These are phyloP conservation scores for Nymphalis c-album DNA, from an alignment of 2,888 invertebrate species.

Conservation along the genomic window DNA sequence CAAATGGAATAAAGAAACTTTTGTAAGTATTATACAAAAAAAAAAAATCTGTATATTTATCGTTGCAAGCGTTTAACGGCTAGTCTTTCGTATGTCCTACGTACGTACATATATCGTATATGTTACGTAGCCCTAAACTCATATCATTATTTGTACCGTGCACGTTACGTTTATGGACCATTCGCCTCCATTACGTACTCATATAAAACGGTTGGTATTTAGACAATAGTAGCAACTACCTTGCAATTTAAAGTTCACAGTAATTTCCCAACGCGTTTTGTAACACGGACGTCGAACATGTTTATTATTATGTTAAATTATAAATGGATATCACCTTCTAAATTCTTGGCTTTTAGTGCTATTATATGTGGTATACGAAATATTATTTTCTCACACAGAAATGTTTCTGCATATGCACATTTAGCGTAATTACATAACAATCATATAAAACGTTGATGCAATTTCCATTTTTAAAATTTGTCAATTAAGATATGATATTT, in stretches of 20 bases:
- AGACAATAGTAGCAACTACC: constrained; percentile 51
- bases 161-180: constrained; percentile 51
- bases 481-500: no score
- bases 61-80: neutral
- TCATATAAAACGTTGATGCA: neutral
- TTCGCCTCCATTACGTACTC: constrained; percentile 47
- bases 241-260: constrained; percentile 46
- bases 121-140: constrained; percentile 39
- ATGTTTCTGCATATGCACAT: neutral
- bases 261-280: constrained; percentile 44
- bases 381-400: constrained; percentile 2
- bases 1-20: no score
- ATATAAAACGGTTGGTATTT: constrained; percentile 55
- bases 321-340: constrained; percentile 33
- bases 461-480: no score
- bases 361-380: constrained; percentile 3
- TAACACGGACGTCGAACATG: constrained; percentile 37
- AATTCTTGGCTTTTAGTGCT: constrained; percentile 20
- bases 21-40: no score
- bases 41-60: no score
- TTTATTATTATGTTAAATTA: constrained; percentile 38
- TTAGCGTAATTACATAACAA: neutral
- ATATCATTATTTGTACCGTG: constrained; percentile 48
- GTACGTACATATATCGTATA: no score
- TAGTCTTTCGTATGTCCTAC: constrained; percentile 27